These are phyloP conservation scores for Falco columbarius DNA, from an alignment of 2,797 vertebrate genomes.

Conservation along the genomic window DNA sequence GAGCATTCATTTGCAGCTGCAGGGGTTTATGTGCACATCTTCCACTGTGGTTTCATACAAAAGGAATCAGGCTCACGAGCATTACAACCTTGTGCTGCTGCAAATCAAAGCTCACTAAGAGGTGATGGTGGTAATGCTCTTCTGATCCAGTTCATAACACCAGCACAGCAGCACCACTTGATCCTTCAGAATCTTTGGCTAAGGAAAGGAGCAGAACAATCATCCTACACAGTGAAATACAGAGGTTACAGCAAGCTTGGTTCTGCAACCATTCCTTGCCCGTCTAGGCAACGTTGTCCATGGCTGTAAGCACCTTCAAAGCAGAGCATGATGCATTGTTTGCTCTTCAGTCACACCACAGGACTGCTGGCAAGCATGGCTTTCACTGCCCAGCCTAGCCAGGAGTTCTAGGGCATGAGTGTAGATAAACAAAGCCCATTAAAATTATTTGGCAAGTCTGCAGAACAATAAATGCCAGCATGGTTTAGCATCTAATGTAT, in stretches of 20 bases:
- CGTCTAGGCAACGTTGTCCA: accelerated
- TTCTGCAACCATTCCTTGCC: background rate
- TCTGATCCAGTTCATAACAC: background rate
- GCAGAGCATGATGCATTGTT: background rate
- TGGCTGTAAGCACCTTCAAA: background rate
- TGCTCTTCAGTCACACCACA: background rate
- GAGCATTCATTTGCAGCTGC: background rate
- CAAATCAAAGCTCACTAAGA: background rate
- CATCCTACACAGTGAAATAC: background rate
- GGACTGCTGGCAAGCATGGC: background rate
- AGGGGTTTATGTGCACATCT: accelerated
- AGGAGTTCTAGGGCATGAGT: background rate
- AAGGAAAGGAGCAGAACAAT: background rate
- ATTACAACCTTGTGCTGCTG: background rate
- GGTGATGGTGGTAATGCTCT: background rate
- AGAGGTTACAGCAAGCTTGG: background rate
- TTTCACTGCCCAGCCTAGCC: background rate
- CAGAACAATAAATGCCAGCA: background rate
- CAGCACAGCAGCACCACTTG: background rate
- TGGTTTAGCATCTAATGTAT: background rate
- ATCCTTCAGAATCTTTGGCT: background rate
- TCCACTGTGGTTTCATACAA: background rate
- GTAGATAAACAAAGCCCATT: background rate
- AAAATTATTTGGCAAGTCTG: background rate
- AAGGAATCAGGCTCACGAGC: background rate